Evolutionary conservation across 2,888 invertebrate genomes (phyloP).

Genomic region (Torymus texanus): DNA sequence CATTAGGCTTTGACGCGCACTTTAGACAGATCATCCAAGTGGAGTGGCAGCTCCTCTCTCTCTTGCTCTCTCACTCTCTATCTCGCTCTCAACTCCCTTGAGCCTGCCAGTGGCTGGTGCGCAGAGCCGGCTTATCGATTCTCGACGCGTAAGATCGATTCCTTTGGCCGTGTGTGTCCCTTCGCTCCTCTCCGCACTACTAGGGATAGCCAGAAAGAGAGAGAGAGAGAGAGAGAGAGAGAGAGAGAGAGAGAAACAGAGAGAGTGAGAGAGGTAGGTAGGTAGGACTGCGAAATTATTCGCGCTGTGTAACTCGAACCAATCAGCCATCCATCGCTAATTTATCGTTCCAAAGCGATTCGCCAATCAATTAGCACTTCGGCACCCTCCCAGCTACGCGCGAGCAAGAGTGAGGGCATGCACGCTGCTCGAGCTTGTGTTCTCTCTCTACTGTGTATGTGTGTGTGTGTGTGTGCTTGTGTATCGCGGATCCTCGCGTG

Average conservation of each 20-base stretch:
- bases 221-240: background rate
- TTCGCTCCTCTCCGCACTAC: background rate
- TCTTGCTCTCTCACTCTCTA: conserved; percentile 1
- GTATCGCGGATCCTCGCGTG: background rate
- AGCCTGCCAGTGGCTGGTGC: background rate
- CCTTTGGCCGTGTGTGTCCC: conserved; percentile 36
- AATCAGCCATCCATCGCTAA: conserved; percentile 49
- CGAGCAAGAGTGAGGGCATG: background rate
- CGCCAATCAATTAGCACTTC: conserved; percentile 49
- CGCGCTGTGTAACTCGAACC: conserved; percentile 34
- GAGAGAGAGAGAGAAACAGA: too few species aligned
- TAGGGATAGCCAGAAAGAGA: too few species aligned
- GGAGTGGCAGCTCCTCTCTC: conserved; percentile 34
- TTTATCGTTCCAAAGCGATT: conserved; percentile 52
- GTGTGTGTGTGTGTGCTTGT: conserved; percentile 5
- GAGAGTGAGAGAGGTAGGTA: too few species aligned
- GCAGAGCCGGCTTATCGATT: conserved; percentile 42
- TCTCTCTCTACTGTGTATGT: background rate
- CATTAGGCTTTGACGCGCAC: conserved; percentile 27
- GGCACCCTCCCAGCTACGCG: background rate
- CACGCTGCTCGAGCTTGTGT: background rate
- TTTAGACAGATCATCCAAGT: conserved; percentile 44
- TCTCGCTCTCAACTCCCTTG: background rate
- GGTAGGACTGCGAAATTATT: conserved; percentile 46
- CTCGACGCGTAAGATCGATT: conserved; percentile 48